These are phyloP conservation scores for Pongo abelii DNA, from an alignment of 2,113 vertebrate species.

Conservation along the genomic window DNA sequence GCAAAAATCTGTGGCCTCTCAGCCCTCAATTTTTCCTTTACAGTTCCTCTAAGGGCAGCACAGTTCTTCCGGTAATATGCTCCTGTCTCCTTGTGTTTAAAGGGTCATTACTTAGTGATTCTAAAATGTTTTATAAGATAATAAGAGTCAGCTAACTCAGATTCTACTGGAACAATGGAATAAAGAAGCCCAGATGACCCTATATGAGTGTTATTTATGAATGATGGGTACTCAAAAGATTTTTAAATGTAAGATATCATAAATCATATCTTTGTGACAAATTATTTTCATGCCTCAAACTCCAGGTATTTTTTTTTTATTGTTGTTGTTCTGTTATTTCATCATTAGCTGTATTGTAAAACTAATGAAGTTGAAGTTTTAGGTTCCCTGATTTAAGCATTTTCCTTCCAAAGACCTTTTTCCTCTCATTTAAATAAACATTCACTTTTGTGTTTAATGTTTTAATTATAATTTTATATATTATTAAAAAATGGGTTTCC, in stretches of 20 bases:
- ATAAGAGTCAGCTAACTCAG: slow-evolving; percentile 7
- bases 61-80: not conserved
- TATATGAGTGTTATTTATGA: not conserved
- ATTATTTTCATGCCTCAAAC: not conserved
- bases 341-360: not conserved
- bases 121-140: slow-evolving; percentile 5
- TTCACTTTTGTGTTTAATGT: not conserved
- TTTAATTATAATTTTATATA: not conserved
- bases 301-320: not conserved
- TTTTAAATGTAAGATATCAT: not conserved
- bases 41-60: not conserved
- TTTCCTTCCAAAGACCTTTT: not conserved
- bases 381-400: not conserved
- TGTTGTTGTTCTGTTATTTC: not conserved
- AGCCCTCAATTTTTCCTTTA: not conserved
- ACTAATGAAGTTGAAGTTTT: not conserved
- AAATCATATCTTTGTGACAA: not conserved
- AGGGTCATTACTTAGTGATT: not conserved
- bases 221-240: not conserved
- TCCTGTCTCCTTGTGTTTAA: not conserved
- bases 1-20: not conserved
- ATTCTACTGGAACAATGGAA: slow-evolving; percentile 8
- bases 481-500: not conserved
- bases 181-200: not conserved
- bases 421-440: not conserved